Conservation (phyloP, 2,113 vertebrate genomes). For the Sylvietta virens region DNA sequence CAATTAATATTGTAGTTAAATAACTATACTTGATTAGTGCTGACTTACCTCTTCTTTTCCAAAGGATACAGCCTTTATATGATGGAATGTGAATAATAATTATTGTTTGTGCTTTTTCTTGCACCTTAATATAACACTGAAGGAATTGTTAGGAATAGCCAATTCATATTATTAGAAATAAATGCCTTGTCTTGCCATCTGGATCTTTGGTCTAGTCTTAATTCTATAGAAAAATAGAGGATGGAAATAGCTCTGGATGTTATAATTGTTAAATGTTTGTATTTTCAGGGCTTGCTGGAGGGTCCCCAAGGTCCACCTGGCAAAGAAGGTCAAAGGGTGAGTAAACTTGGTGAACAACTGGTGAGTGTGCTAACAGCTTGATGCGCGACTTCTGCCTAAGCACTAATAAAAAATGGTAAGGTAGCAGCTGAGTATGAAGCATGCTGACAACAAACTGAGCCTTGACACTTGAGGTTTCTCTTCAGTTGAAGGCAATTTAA, state of each 20-base stretch:
- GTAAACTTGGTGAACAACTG: conserved; percentile 76
- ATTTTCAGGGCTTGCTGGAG: conserved; percentile 74
- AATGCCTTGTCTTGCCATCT: conserved; percentile 41
- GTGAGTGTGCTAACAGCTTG: not conserved
- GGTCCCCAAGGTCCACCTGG: conserved; percentile 84
- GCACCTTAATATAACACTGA: not conserved
- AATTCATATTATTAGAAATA: not conserved
- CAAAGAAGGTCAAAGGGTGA: conserved; percentile 96
- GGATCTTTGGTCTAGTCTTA: not conserved
- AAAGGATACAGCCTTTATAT: not conserved
- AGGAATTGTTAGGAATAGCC: not conserved
- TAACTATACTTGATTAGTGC: not conserved
- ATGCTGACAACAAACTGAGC: conserved; percentile 41
- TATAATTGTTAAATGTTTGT: not conserved
- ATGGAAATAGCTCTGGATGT: not conserved
- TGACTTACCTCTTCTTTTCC: not conserved
- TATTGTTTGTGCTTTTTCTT: not conserved
- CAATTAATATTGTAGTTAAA: not conserved
- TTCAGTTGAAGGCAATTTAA: conserved; percentile 34
- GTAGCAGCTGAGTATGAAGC: conserved; percentile 56
- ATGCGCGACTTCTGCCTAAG: conserved; percentile 25
- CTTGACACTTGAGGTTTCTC: conserved; percentile 30
- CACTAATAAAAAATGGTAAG: conserved; percentile 24
- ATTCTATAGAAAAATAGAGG: not conserved
- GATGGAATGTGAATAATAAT: not conserved